Base-by-base conservation (phyloP, 23 tunicate genomes). In the Halocynthia aurantium region DNA sequence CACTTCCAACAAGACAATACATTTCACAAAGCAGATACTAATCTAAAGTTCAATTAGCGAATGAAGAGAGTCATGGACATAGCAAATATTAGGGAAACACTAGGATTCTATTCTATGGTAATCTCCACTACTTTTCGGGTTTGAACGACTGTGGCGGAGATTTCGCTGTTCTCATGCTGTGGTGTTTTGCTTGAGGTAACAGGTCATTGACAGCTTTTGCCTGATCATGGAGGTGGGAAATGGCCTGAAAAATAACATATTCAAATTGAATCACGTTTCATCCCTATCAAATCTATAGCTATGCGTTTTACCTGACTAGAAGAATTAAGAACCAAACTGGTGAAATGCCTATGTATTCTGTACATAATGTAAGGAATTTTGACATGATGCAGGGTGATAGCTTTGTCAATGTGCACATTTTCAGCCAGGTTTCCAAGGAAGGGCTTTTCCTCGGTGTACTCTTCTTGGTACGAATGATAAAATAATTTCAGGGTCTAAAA, bases 351-450 rank as follows among this genome's bases (percentile, higher is more conserved):
- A 56, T 92, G 98, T 12, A 92, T 85, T 57, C 75, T 68, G 76
- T 92, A 86, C 98, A 92, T 92, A 52, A 92, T 86, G 81, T 74
- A 75, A 8, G 98, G 98, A 5, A 86, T 75, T 58, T 92, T 92
- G 57, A 92, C 55, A 67, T 92, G 86, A 73, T 92, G 98, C 6
- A 92, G 76, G 19, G 98, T 92, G n/a, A 92, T 63, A 7, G 98
- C 92, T 51, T 61, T 67, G n/a, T 55, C 62, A 60, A 92, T 83
- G 62, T 83, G 88, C n/a, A 76, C 80, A 61, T 92, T 92, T 62
- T 92, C 98, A 55, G 82, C 83, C 15, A 92, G 75, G 60, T 86
- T 92, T 53, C 98, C 98, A 61, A 80, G 81, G 68, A 92, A 92
- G 50, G 98, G 98, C 31, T 71, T 71, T 6, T 92, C 98, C 71